Evolutionary conservation across 2,888 invertebrate genomes (phyloP).

Genomic region (Lobophora halterata): DNA sequence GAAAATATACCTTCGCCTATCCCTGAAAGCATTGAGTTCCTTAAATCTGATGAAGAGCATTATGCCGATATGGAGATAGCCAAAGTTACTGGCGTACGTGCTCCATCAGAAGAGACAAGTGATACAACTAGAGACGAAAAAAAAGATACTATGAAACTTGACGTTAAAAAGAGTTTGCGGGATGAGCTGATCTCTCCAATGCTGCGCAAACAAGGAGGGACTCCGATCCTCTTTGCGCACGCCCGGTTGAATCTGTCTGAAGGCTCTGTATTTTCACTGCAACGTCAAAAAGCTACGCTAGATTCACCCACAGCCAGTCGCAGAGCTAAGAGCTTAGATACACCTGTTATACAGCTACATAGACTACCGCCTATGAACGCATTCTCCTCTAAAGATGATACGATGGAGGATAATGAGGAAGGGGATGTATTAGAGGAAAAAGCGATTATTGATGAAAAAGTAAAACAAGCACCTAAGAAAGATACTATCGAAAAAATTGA

Average conservation of each 20-base stretch:
- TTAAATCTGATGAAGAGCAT: conserved; percentile 81
- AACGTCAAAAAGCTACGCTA: conserved; percentile 88
- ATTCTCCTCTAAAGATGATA: conserved; percentile 94
- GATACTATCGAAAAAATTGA: conserved; percentile 68
- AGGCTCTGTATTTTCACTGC: conserved; percentile 89
- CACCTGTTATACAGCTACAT: conserved; percentile 90
- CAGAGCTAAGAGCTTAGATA: conserved; percentile 91
- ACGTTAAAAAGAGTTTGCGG: conserved; percentile 78
- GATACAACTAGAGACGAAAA: conserved; percentile 50
- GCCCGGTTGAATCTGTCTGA: conserved; percentile 91
- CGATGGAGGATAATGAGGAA: conserved; percentile 88
- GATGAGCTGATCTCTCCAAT: conserved; percentile 87
- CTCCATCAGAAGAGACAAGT: conserved; percentile 57
- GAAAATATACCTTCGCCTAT: conserved; percentile 84
- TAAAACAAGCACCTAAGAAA: conserved; percentile 47
- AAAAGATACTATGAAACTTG: conserved; percentile 52
- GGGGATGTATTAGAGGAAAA: conserved; percentile 83
- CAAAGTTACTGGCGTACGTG: conserved; percentile 72
- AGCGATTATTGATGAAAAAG: conserved; percentile 68
- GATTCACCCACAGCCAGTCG: conserved; percentile 87
- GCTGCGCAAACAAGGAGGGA: conserved; percentile 86
- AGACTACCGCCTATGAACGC: conserved; percentile 91
- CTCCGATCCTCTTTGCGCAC: conserved; percentile 89
- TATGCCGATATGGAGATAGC: conserved; percentile 78
- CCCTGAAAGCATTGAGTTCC: conserved; percentile 81